Evolutionary conservation across 2,113 vertebrate genomes (phyloP), one percentile per base, ranked within the genome.

Genomic region (Prionailurus viverrinus): DNA sequence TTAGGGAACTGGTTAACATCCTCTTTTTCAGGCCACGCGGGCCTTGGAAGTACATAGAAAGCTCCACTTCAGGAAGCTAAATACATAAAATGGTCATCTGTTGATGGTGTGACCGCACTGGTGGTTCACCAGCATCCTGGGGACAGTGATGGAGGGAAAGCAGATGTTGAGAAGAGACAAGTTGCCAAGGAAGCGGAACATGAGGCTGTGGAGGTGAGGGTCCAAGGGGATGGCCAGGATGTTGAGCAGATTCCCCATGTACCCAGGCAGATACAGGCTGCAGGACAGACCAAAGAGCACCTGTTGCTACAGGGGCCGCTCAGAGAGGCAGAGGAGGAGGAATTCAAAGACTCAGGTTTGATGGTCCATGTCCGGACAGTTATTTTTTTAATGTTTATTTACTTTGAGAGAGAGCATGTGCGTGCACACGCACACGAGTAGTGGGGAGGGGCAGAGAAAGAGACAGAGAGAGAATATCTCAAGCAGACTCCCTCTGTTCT

Each of bases 131-230:
- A 94, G 81, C 95, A 96, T 90, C 33, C 93, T 94, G 45, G 84
- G 91, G 58, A 87, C 23, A 36, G 48, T 93, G 31, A 74, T 76
- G 2, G 91, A 81, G 5, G 48, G 86, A 55, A 93, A 93, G 66
- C 68, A 94, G 48, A 94, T 1, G 45, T 74, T 92, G 11, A 82
- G 73, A 31, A 94, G 74, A 68, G 92, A 93, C 36, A 81, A 41
- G n/a, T 89, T 90, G 45, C 89, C 53, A 18, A 95, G 69, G 53
- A 95, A 95, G 78, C 79, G 39, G 84, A 84, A 89, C 96, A 89
- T 79, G 23, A 85, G 79, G 45, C 90, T 86, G 11, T 87, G 91
- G 41, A 95, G 84, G 21, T 68, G 87, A 85, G 81, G 58, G 48
- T 91, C 91, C 1, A 18, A 87, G 66, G 58, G 0, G 5, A 94